These are phyloP conservation scores for Peromyscus californicus DNA, from an alignment of 2,113 vertebrate genomes.

Conservation along the genomic window DNA sequence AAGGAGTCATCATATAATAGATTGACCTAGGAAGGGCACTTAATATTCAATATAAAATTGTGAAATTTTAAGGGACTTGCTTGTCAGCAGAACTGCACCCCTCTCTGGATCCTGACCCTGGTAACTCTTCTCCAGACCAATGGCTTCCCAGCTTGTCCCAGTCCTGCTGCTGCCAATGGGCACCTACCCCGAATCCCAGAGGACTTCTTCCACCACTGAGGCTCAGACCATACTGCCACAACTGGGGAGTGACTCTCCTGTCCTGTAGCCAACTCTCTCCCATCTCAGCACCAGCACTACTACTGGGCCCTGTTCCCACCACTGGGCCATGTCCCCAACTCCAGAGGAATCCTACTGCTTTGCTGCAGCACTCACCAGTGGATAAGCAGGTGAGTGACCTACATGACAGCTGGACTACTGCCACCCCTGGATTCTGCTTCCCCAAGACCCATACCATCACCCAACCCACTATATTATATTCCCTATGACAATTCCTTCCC, in stretches of 20 bases:
- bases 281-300: not conserved
- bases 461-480: not conserved
- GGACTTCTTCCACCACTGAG: not conserved
- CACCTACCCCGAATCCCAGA: not conserved
- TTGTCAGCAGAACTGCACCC: not conserved
- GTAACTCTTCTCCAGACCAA: not conserved
- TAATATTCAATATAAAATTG: not conserved
- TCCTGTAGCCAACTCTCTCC: not conserved
- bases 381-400: no score
- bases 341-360: not conserved
- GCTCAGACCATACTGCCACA: not conserved
- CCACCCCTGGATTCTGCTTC: not conserved
- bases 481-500: not conserved
- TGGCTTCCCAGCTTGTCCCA: not conserved
- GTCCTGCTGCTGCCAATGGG: rapidly evolving
- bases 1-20: not conserved
- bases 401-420: no score
- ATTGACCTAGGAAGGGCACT: no score
- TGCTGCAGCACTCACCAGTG: not conserved
- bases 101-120: not conserved
- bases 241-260: not conserved
- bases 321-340: no score
- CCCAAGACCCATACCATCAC: not conserved
- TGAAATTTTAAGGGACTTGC: not conserved
- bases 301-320: not conserved